Evolutionary conservation across 1,140 invertebrate genomes (phyloP).

Genomic region (Cataglyphis hispanica): DNA sequence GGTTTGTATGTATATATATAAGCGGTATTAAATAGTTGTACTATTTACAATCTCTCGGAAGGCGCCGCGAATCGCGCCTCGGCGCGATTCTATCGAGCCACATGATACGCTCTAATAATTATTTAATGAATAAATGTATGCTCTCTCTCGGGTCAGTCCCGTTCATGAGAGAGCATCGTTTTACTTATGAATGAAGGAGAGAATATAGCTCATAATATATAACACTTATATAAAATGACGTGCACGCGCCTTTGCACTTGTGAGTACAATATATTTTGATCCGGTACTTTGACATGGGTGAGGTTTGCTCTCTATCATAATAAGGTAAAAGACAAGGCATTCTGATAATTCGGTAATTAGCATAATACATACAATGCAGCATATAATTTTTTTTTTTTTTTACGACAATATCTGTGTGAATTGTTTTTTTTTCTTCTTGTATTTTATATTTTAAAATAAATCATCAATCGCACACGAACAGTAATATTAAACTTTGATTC

Average conservation of each 20-base stretch:
- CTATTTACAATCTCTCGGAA: slow-evolving; percentile 54
- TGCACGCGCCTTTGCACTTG: not conserved
- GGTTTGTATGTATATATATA: slow-evolving; percentile 33
- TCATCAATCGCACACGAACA: not conserved
- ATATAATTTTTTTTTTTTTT: not conserved
- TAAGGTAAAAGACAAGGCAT: slow-evolving; percentile 45
- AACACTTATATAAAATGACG: slow-evolving; percentile 42
- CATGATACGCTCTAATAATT: slow-evolving; percentile 47
- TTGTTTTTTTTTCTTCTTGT: too few relatives aligned
- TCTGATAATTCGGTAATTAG: too few relatives aligned
- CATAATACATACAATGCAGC: too few relatives aligned
- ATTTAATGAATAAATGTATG: slow-evolving; percentile 47
- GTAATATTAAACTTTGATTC: not conserved
- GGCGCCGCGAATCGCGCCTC: too few relatives aligned
- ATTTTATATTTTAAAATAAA: too few relatives aligned
- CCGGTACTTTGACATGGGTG: slow-evolving; percentile 54
- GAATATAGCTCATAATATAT: slow-evolving; percentile 47
- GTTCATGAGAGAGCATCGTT: slow-evolving; percentile 8
- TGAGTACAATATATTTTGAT: slow-evolving; percentile 56
- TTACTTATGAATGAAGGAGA: slow-evolving; percentile 18
- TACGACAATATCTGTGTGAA: too few relatives aligned
- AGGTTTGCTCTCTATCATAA: slow-evolving; percentile 15
- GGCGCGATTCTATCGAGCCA: slow-evolving; percentile 23
- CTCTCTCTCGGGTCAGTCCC: slow-evolving; percentile 4
- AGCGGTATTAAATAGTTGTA: slow-evolving; percentile 59